These are phyloP conservation scores for Antedon bifida DNA, from an alignment of 35 echinoderm and acorn worm genomes.

Conservation along the genomic window DNA sequence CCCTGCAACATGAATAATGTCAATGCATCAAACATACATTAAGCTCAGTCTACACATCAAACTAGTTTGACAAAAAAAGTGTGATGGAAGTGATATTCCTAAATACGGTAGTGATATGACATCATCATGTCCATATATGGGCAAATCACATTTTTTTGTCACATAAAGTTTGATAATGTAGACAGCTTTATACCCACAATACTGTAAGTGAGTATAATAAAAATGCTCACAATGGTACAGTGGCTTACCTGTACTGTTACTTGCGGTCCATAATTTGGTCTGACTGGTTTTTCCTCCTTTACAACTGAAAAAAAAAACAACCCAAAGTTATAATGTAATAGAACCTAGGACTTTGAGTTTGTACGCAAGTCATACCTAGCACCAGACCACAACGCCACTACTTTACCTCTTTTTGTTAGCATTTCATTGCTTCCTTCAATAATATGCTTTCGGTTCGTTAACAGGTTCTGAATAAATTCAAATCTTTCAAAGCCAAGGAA, in stretches of 20 bases:
- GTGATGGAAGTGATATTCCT: too few relatives aligned
- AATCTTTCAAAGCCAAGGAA: conserved; percentile 91
- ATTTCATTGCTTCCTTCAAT: conserved; percentile 34
- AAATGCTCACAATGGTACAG: not conserved
- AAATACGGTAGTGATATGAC: too few relatives aligned
- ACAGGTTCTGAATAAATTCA: conserved; percentile 72
- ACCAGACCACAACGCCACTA: not conserved
- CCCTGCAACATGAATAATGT: not conserved
- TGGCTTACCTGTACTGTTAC: conserved; percentile 51
- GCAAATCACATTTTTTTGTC: too few relatives aligned
- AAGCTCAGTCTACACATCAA: too few relatives aligned
- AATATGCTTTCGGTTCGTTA: conserved; percentile 37
- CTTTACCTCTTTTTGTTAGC: conserved; percentile 25
- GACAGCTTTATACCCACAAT: not conserved
- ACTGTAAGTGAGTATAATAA: not conserved
- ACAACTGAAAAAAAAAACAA: conserved; percentile 33
- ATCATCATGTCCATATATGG: too few relatives aligned
- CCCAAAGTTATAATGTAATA: not conserved
- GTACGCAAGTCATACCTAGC: not conserved
- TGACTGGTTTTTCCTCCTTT: conserved; percentile 32
- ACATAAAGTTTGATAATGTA: not conserved
- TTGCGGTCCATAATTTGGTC: conserved; percentile 36
- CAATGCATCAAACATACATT: not conserved
- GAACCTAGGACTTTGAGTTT: not conserved
- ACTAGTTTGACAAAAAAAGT: too few relatives aligned